A percentile compares a stretch with the other conserved stretches of the same genome.
phyloP scores from a whole-genome alignment of 1,140 invertebrate species.

The Diabrotica virgifera region DNA sequence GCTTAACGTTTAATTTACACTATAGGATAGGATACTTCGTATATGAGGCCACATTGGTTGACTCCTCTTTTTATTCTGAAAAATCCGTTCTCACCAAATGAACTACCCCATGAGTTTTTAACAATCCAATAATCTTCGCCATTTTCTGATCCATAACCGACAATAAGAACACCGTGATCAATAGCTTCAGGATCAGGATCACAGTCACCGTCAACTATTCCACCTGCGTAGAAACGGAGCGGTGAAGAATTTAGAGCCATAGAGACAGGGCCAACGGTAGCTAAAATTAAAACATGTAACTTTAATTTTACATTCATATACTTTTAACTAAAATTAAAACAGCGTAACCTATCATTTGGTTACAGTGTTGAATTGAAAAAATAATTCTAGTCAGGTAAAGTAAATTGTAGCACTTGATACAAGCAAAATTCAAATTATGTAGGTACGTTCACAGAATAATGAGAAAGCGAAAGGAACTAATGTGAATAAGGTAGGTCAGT shows the following conservation, averaged over 20 bases:
- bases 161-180: conserved; percentile 76
- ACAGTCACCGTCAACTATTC: conserved; percentile 65
- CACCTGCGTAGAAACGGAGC: conserved; percentile 69
- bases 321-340: too few species aligned
- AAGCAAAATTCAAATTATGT: too few species aligned
- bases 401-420: too few species aligned
- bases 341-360: too few species aligned
- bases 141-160: conserved; percentile 70
- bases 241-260: conserved; percentile 75
- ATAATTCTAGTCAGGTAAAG: too few species aligned
- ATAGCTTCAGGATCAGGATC: conserved; percentile 58
- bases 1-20: too few species aligned
- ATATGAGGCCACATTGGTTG: conserved; percentile 66
- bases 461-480: too few species aligned
- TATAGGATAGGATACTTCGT: conserved; percentile 52
- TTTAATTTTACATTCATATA: too few species aligned
- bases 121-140: conserved; percentile 68
- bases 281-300: conserved; percentile 1
- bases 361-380: too few species aligned
- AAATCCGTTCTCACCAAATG: conserved; percentile 69
- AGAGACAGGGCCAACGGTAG: conserved; percentile 64
- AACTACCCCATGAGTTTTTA: conserved; percentile 69
- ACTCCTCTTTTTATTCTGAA: conserved; percentile 59
- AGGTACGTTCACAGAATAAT: too few species aligned
- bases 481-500: too few species aligned